These are phyloP conservation scores for Fulmarus glacialis DNA, from an alignment of 2,113 vertebrate genomes.

Conservation along the genomic window DNA sequence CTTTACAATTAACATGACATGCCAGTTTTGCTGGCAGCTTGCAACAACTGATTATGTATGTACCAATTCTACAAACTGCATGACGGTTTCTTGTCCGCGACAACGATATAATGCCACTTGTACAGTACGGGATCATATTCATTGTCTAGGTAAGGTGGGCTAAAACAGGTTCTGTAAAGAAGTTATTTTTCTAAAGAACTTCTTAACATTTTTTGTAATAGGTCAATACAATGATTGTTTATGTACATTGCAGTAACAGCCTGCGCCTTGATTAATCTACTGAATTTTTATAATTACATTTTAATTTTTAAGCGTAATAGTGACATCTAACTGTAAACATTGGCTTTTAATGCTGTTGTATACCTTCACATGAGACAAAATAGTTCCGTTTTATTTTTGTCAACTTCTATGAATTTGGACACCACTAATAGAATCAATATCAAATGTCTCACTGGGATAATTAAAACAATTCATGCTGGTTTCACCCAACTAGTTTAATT, in stretches of 20 bases:
- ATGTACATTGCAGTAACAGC: neutral
- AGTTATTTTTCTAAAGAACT: neutral
- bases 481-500: neutral
- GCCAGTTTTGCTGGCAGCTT: slow-evolving; percentile 98
- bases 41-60: slow-evolving; percentile 87
- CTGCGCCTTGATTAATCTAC: neutral
- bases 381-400: neutral
- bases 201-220: neutral
- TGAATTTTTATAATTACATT: neutral
- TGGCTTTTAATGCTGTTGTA: neutral
- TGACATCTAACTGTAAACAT: neutral
- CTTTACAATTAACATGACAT: slow-evolving; percentile 86
- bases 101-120: slow-evolving; percentile 88
- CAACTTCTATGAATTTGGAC: neutral
- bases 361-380: neutral
- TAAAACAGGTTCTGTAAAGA: neutral
- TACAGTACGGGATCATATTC: slow-evolving; percentile 86
- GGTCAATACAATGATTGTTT: neutral
- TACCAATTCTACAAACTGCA: slow-evolving; percentile 86
- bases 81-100: slow-evolving; percentile 91
- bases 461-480: neutral
- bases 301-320: neutral
- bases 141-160: slow-evolving; percentile 85
- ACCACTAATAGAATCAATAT: neutral
- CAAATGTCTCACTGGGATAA: neutral